phyloP scores from a whole-genome alignment of 2,888 invertebrate species.

The Cosmia pyralina region DNA sequence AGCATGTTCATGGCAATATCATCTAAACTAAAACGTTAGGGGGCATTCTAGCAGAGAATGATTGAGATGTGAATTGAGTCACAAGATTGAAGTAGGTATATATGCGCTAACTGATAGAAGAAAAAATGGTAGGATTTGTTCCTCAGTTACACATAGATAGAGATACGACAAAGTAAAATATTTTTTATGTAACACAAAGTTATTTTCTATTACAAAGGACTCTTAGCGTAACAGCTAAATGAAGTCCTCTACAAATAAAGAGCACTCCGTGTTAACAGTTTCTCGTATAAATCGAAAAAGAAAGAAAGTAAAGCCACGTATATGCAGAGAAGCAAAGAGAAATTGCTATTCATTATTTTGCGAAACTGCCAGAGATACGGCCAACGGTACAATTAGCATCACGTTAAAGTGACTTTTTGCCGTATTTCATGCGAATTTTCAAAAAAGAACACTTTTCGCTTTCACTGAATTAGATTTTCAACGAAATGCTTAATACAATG shows the following conservation, averaged over 20 bases:
- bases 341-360: slow-evolving; percentile 49
- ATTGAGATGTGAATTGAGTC: not conserved
- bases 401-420: slow-evolving; percentile 39
- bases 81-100: not conserved
- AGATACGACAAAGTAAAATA: not conserved
- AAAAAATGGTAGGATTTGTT: not conserved
- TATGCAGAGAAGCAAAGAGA: slow-evolving; percentile 34
- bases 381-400: slow-evolving; percentile 54
- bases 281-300: slow-evolving; percentile 20
- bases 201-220: not conserved
- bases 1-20: slow-evolving; percentile 33
- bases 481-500: not conserved
- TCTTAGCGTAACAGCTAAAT: slow-evolving; percentile 9
- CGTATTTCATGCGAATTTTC: slow-evolving; percentile 29
- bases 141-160: not conserved
- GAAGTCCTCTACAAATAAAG: slow-evolving; percentile 22
- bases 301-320: slow-evolving; percentile 28
- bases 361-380: slow-evolving; percentile 35
- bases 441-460: slow-evolving; percentile 16
- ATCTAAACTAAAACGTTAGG: slow-evolving; percentile 4
- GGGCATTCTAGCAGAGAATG: not conserved
- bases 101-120: not conserved
- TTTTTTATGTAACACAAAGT: not conserved
- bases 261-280: slow-evolving; percentile 31
- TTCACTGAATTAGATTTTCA: not conserved